phyloP scores from a whole-genome alignment of 2,113 vertebrate species.

The Neogale vison region DNA sequence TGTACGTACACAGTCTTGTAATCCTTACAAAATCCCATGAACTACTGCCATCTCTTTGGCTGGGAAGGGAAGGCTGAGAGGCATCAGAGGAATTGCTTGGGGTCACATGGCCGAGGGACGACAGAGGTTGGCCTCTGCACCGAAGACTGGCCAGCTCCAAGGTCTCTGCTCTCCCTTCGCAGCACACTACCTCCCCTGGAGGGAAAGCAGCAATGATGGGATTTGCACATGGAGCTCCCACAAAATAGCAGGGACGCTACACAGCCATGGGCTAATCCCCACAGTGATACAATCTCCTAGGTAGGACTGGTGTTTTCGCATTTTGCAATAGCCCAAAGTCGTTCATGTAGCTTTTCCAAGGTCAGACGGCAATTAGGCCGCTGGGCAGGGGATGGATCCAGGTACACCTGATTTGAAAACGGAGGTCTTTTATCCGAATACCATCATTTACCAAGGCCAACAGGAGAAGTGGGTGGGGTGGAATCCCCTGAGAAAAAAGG shows the following conservation, averaged over 20 bases:
- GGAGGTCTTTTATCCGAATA: not conserved
- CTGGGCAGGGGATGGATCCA: not conserved
- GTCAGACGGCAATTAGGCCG: not conserved
- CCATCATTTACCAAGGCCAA: not conserved
- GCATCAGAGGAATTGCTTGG: not conserved
- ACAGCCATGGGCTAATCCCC: not conserved
- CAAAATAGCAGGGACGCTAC: not conserved
- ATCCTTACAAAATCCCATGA: not conserved
- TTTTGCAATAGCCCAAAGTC: not conserved
- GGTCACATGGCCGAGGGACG: rapidly evolving
- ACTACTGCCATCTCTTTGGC: too few relatives aligned
- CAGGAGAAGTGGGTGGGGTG: not conserved
- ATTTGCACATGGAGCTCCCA: not conserved
- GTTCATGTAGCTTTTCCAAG: not conserved
- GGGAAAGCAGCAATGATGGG: not conserved
- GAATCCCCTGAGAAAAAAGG: not conserved
- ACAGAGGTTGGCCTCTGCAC: not conserved
- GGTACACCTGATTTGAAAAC: not conserved
- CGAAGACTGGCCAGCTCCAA: not conserved
- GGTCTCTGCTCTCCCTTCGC: rapidly evolving
- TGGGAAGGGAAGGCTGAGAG: not conserved
- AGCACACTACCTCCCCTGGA: not conserved
- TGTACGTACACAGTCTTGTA: not conserved
- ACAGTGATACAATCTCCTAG: not conserved
- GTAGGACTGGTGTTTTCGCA: not conserved